Percentiles rank a stretch among this genome's conserved stretches.
phyloP scores from a whole-genome alignment of 2,888 invertebrate species.

The Harpagoxenus sublaevis region DNA sequence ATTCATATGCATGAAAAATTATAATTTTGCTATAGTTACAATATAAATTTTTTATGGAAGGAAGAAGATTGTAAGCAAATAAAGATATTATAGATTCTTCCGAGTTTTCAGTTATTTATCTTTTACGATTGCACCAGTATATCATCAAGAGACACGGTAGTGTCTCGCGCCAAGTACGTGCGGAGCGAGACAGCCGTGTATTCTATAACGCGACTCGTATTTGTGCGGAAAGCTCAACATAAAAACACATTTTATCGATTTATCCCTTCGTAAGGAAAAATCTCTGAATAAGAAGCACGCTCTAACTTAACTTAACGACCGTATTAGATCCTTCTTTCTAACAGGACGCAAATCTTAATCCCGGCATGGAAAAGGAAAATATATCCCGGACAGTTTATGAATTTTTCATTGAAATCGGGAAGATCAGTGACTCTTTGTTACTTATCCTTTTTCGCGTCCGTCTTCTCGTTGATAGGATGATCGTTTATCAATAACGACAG shows the following conservation, averaged over 20 bases:
- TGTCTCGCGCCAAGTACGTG: no score
- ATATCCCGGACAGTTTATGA: background rate
- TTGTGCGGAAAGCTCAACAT: background rate
- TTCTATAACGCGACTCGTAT: background rate
- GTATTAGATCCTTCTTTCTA: background rate
- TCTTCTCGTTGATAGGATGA: background rate
- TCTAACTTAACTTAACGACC: background rate
- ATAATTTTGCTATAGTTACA: background rate
- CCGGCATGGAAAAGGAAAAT: background rate
- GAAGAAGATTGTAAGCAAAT: background rate
- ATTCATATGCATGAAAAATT: background rate
- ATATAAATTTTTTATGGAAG: background rate
- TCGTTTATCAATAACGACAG: background rate
- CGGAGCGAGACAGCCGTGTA: background rate
- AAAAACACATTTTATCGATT: background rate
- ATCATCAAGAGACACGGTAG: no score
- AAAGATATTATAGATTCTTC: background rate
- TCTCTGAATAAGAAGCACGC: background rate
- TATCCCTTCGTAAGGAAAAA: background rate
- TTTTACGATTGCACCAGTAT: background rate
- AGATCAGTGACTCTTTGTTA: background rate
- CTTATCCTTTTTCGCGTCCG: background rate
- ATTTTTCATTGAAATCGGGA: slow-evolving; percentile 19
- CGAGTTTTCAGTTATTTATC: background rate
- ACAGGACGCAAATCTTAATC: slow-evolving; percentile 16